Base-by-base conservation (phyloP, 2,113 vertebrate species). In the Oncorhynchus masou region DNA sequence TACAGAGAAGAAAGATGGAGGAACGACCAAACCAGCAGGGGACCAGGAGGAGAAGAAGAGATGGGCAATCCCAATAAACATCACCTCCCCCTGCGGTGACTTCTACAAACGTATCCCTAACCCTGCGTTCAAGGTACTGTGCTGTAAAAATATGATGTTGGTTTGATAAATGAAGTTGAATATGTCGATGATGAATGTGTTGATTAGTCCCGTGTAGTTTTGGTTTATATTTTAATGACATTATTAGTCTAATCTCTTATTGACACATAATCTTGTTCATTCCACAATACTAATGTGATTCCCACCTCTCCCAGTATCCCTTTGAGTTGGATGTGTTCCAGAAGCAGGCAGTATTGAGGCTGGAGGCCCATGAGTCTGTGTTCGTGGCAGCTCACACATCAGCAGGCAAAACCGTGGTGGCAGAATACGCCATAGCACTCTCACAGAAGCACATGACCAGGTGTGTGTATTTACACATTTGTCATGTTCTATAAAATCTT, bases 371-470 rank as follows among this genome's bases (percentile, higher is more conserved):
- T 0, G 92, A 96, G 57, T 97, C 95, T 0, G 95, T 97, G 31
- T 96, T 98, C 51, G 95, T 98, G 0, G 95, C 96, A 0, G 96
- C 96, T 0, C 96, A 97, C 90, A 98, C 96, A 0, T 98, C 96
- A 0, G 96, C 96, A 0, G 96, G 96, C 29, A 98, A 98, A 89
- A 98, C 96, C 0, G 96, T 96, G 74, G 96, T 97, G 82, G 96
- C 96, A 0, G 96, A 98, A 49, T 98, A 98, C 0, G 96, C 96
- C 81, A 96, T 97, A 20, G 96, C 96, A 0, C 91, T 98, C 67
- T 96, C 96, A 0, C 95, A 96, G 90, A 96, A 96, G 76, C 96
- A 98, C 93, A 97, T 97, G 96, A 97, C 96, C 0, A 94, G 96
- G 96, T 97, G 74, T 73, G 86, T 45, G 39, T 45, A 19, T 3